Conservation (phyloP, 2,113 vertebrate genomes). For the Periophthalmus modestus region DNA sequence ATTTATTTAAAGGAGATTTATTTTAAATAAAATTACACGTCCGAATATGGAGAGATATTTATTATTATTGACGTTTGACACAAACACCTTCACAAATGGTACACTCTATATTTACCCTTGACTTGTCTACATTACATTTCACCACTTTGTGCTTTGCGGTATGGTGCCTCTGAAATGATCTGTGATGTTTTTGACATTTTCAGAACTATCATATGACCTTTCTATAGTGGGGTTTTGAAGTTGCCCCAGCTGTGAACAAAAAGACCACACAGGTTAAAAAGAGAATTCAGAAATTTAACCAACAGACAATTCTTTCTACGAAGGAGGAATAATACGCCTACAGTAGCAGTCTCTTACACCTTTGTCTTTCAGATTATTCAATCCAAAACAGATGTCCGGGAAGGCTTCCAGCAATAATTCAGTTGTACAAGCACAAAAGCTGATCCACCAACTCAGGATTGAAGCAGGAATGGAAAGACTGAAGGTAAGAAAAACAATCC, state of each 20-base stretch:
- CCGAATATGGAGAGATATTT: no score
- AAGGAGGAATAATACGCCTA: conserved; percentile 6
- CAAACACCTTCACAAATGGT: no score
- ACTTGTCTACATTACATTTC: neutral
- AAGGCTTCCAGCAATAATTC: conserved; percentile 78
- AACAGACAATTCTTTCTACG: conserved; percentile 20
- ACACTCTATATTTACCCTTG: neutral
- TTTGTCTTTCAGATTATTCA: neutral
- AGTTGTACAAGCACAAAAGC: conserved; percentile 74
- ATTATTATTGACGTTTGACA: no score
- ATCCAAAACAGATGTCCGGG: conserved; percentile 56
- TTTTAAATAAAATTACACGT: no score
- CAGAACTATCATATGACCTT: conserved; percentile 55
- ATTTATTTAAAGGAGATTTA: no score
- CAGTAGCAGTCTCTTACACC: neutral
- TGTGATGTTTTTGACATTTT: conserved; percentile 76
- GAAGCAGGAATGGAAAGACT: conserved; percentile 79
- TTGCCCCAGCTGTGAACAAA: conserved; percentile 26
- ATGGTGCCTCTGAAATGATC: conserved; percentile 35
- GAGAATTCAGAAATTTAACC: conserved; percentile 11
- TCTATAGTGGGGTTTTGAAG: conserved; percentile 72
- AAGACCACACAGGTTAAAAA: conserved; percentile 45
- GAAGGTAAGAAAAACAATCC: conserved; percentile 67
- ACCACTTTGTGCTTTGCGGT: neutral
- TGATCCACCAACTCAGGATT: conserved; percentile 81